phyloP scores from a whole-genome alignment of 2,888 invertebrate species.

The Carpatolechia fugitivella region DNA sequence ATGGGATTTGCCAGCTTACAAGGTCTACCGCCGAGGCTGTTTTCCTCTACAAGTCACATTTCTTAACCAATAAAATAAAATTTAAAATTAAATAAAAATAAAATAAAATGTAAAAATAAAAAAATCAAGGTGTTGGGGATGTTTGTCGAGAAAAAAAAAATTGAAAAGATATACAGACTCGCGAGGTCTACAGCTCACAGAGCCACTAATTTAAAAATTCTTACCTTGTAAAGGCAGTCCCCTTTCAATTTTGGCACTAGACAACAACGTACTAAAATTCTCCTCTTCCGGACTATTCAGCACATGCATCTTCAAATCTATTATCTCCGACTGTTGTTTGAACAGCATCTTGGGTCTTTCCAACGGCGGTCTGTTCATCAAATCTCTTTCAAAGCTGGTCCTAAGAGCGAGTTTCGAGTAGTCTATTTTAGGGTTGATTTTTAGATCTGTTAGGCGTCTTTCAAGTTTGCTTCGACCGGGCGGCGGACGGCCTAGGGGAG shows the following conservation, averaged over 20 bases:
- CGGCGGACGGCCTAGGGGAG: conserved; percentile 62
- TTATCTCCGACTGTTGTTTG: conserved; percentile 70
- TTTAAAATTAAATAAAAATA: too few relatives aligned
- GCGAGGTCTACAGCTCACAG: too few relatives aligned
- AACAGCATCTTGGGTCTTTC: conserved; percentile 66
- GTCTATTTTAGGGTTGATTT: conserved; percentile 58
- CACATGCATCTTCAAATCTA: conserved; percentile 70
- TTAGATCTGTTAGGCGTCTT: conserved; percentile 59
- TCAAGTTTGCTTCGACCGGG: conserved; percentile 58
- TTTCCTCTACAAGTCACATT: too few relatives aligned
- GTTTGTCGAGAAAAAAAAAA: too few relatives aligned
- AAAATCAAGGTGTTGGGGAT: too few relatives aligned
- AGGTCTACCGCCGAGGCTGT: too few relatives aligned
- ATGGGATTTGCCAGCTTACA: too few relatives aligned
- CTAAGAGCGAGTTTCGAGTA: not conserved
- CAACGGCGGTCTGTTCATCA: conserved; percentile 47
- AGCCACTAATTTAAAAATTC: not conserved
- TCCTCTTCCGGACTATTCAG: conserved; percentile 60
- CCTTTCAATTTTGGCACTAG: conserved; percentile 53
- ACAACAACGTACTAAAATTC: conserved; percentile 52
- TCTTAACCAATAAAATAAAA: too few relatives aligned
- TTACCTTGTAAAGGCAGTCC: conserved; percentile 75
- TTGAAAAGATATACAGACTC: too few relatives aligned
- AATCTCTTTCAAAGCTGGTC: conserved; percentile 40
- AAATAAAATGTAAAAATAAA: too few relatives aligned